These are phyloP conservation scores for Eulithis testata DNA, from an alignment of 2,888 invertebrate genomes.

Conservation along the genomic window DNA sequence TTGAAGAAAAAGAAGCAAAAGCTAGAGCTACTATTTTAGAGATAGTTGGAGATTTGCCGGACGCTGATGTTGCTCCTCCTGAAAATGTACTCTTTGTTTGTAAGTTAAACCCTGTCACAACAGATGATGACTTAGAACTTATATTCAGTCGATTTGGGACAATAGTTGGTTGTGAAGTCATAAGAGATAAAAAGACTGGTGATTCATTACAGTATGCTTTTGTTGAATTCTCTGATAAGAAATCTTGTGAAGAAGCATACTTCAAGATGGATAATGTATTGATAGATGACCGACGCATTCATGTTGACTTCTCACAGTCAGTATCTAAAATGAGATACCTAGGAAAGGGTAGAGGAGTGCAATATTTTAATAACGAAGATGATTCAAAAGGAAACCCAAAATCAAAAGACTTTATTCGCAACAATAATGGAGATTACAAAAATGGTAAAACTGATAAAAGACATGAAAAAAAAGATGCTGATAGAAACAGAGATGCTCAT, in stretches of 20 bases:
- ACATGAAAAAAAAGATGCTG: slow-evolving; percentile 49
- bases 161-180: slow-evolving; percentile 97
- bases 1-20: slow-evolving; percentile 96
- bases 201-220: slow-evolving; percentile 99
- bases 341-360: slow-evolving; percentile 93
- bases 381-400: slow-evolving; percentile 16
- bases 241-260: slow-evolving; percentile 98
- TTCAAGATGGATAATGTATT: slow-evolving; percentile 99
- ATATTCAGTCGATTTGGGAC: slow-evolving; percentile 98
- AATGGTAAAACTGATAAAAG: slow-evolving; percentile 49
- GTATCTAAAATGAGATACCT: slow-evolving; percentile 97
- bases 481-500: slow-evolving; percentile 43
- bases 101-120: slow-evolving; percentile 99
- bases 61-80: slow-evolving; percentile 98
- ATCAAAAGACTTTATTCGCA: slow-evolving; percentile 36
- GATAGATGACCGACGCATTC: slow-evolving; percentile 99
- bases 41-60: slow-evolving; percentile 98
- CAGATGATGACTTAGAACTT: slow-evolving; percentile 98
- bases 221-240: slow-evolving; percentile 97
- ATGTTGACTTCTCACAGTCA: slow-evolving; percentile 99
- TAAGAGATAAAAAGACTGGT: slow-evolving; percentile 95
- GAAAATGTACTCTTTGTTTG: slow-evolving; percentile 99
- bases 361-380: slow-evolving; percentile 76
- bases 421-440: slow-evolving; percentile 44
- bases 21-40: slow-evolving; percentile 98